Conservation (phyloP, 2,797 vertebrate species). For the Spea hammondii region DNA sequence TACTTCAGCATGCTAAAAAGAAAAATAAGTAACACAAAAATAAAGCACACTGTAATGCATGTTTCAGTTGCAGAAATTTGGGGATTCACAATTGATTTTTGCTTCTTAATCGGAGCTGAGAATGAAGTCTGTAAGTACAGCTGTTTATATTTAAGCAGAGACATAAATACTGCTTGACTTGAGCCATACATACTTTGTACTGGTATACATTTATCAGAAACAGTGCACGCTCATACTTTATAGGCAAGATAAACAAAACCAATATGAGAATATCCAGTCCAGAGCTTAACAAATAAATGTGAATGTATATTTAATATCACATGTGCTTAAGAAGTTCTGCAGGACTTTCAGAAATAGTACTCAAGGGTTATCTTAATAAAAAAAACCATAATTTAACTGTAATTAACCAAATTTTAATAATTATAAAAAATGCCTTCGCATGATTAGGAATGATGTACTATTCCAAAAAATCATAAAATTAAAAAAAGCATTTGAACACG, state of each 20-base stretch:
- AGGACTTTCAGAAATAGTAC: neutral
- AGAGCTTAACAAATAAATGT: slow-evolving; percentile 60
- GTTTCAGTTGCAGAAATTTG: too few species aligned
- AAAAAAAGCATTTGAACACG: too few species aligned
- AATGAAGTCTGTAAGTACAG: slow-evolving; percentile 62
- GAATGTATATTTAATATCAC: slow-evolving; percentile 51
- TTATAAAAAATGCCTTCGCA: too few species aligned
- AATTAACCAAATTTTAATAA: too few species aligned
- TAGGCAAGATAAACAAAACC: slow-evolving; percentile 64
- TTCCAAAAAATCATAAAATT: too few species aligned
- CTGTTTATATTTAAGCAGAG: slow-evolving; percentile 71
- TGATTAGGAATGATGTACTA: too few species aligned
- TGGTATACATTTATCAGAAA: slow-evolving; percentile 67
- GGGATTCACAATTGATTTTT: too few species aligned
- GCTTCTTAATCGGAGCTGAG: too few species aligned
- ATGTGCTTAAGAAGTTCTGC: slow-evolving; percentile 6
- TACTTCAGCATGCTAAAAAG: too few species aligned
- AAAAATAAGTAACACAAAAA: too few species aligned
- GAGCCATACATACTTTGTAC: slow-evolving; percentile 65
- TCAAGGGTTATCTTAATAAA: neutral
- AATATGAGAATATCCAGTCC: slow-evolving; percentile 58
- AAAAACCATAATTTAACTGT: too few species aligned
- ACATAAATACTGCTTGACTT: slow-evolving; percentile 64
- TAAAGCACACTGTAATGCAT: too few species aligned
- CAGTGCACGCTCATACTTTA: slow-evolving; percentile 58